Evolutionary conservation across 2,113 vertebrate genomes (phyloP).

Genomic region (Dolichotis patagonum): DNA sequence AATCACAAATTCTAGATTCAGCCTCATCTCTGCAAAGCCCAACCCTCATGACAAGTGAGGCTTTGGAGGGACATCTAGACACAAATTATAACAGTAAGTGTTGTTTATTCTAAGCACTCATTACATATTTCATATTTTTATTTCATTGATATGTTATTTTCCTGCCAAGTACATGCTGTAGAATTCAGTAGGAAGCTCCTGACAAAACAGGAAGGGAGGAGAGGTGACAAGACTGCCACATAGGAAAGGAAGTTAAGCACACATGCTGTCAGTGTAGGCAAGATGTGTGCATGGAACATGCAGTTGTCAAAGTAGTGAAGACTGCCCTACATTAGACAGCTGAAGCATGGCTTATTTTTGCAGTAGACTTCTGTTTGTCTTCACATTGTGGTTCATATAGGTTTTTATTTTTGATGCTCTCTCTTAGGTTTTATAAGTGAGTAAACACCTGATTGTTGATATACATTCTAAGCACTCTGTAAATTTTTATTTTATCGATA

Average conservation of each 20-base stretch:
- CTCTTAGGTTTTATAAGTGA: too few relatives aligned
- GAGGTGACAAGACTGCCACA: neutral
- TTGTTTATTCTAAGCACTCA: neutral
- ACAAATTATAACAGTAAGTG: neutral
- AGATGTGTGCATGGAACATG: neutral
- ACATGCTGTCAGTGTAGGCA: neutral
- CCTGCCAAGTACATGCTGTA: neutral
- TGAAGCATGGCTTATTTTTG: neutral
- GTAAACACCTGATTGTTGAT: too few relatives aligned
- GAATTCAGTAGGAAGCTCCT: neutral
- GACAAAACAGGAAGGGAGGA: neutral
- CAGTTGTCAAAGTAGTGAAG: neutral
- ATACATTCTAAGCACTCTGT: too few relatives aligned
- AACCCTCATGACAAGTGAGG: neutral
- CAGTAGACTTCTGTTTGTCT: neutral
- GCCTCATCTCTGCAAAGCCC: neutral
- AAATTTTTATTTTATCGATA: too few relatives aligned
- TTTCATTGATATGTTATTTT: neutral
- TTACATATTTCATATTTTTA: neutral
- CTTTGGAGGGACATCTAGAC: neutral
- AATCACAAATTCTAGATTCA: neutral
- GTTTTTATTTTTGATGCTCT: too few relatives aligned
- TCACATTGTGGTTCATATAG: neutral
- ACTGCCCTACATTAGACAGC: neutral
- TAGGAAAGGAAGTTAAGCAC: neutral